Evolutionary conservation across 2,888 invertebrate genomes (phyloP), one percentile per base, ranked within the genome.

Genomic region (Nymphalis c-album): DNA sequence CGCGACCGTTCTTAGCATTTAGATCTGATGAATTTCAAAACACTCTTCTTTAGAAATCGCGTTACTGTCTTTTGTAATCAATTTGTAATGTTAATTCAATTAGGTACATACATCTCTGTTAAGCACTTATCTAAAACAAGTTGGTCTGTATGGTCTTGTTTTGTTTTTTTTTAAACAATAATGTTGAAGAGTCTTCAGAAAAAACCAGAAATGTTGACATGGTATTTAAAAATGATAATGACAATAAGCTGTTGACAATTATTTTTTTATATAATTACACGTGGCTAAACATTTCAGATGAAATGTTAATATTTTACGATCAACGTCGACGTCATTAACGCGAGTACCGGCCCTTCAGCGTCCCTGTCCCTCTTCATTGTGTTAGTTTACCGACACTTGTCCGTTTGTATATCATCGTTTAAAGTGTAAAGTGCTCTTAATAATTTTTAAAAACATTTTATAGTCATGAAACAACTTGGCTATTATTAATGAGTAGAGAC

Each of bases 11-110:
- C 57, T 72, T 74, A 70, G 72, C 76, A 74, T 76, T 77, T 71
- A 76, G 77, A 77, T 74, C 77, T 75, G 77, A 79, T 84, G 77
- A 80, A 78, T 80, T 76, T 77, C 73, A 77, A 75, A 83, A 78
- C 68, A 73, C 22, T 17, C 46, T 18, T 48, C 22, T 7, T 47
- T 18, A 17, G 26, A 63, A 75, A 31, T 71, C 70, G 3, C 51
- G 58, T 31, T 63, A 63, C 31, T 60, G 58, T 18, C 7, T 31
- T 53, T 0, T n/a, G n/a, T n/a, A n/a, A n/a, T n/a, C n/a, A n/a
- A n/a, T n/a, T n/a, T n/a, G n/a, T n/a, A n/a, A n/a, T n/a, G n/a
- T n/a, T n/a, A n/a, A n/a, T n/a, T n/a, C n/a, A n/a, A n/a, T n/a
- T n/a, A n/a, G n/a, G n/a, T n/a, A n/a, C n/a, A n/a, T n/a, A n/a